phyloP scores from a whole-genome alignment of 2,888 invertebrate species.

The Torymus texanus region DNA sequence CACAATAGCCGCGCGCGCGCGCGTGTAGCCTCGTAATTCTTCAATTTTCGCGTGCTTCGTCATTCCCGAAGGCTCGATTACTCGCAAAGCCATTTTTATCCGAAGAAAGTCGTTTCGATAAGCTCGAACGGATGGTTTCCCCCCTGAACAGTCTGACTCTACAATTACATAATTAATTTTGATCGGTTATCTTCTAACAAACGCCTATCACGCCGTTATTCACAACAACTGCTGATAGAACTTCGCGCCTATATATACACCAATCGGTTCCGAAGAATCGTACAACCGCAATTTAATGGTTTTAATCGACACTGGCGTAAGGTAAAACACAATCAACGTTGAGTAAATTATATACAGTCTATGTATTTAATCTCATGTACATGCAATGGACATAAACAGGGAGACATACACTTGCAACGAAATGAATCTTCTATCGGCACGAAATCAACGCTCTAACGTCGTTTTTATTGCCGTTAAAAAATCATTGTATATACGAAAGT shows the following conservation, averaged over 20 bases:
- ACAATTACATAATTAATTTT: conserved; percentile 24
- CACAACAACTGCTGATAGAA: conserved; percentile 6
- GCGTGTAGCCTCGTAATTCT: not conserved
- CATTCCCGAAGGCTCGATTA: conserved; percentile 17
- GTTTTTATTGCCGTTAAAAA: conserved; percentile 29
- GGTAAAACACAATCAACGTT: not conserved
- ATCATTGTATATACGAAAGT: conserved; percentile 38
- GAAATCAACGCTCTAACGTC: conserved; percentile 19
- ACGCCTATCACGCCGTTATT: conserved; percentile 4
- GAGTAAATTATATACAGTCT: conserved; percentile 29
- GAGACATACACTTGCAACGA: not conserved
- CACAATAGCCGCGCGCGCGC: not conserved
- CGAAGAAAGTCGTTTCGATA: conserved; percentile 21
- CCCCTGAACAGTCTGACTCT: not conserved
- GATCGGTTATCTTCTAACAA: conserved; percentile 11
- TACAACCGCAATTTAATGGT: conserved; percentile 20
- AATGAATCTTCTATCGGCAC: conserved; percentile 22
- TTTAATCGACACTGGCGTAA: conserved; percentile 12
- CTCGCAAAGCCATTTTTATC: conserved; percentile 22
- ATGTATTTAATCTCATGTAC: not conserved
- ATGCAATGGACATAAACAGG: not conserved
- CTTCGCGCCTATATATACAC: not conserved
- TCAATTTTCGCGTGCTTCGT: not conserved
- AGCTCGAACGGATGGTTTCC: not conserved
- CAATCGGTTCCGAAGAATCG: conserved; percentile 23